phyloP scores from a whole-genome alignment of 2,888 invertebrate genomes.

The Oxytorus armatus region DNA sequence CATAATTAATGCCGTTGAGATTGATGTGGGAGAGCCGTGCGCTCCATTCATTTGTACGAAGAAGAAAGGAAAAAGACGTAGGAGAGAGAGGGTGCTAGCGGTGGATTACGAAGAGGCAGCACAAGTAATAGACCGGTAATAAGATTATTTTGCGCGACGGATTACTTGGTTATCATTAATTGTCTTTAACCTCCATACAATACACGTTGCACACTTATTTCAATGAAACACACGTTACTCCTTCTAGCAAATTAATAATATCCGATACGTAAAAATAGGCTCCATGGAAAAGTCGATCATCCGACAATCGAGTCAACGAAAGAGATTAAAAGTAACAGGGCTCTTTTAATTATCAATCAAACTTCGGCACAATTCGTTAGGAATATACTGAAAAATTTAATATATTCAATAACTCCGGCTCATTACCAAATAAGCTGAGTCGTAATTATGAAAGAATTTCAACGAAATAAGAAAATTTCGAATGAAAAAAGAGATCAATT shows the following conservation, averaged over 20 bases:
- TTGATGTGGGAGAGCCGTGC: constrained; percentile 6
- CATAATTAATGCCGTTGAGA: constrained; percentile 20
- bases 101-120: background rate
- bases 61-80: background rate
- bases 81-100: background rate
- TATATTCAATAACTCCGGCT: too few relatives aligned
- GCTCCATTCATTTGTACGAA: constrained; percentile 8
- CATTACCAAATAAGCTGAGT: too few relatives aligned
- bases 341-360: background rate
- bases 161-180: background rate
- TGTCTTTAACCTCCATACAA: background rate
- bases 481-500: too few relatives aligned
- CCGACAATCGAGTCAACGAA: background rate
- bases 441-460: too few relatives aligned
- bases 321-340: background rate
- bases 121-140: constrained; percentile 10
- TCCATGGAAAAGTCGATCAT: background rate
- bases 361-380: too few relatives aligned
- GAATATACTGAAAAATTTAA: too few relatives aligned
- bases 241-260: background rate
- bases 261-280: background rate
- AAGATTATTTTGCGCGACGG: background rate
- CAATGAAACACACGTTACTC: background rate
- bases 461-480: too few relatives aligned
- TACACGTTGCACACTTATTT: background rate